Evolutionary conservation across 2,797 vertebrate genomes (phyloP).

Genomic region (Enteromius argenteus): DNA sequence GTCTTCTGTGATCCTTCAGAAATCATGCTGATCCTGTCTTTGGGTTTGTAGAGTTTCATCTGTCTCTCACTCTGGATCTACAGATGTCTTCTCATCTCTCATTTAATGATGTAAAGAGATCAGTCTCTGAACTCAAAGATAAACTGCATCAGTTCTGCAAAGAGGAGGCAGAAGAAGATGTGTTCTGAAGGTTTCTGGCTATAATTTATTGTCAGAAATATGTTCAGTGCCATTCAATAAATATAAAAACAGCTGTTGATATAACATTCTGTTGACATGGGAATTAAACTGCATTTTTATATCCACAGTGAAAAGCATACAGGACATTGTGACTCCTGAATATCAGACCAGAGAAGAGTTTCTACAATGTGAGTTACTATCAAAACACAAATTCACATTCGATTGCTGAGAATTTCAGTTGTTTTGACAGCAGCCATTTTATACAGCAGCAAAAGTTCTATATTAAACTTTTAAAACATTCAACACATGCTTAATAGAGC

Average conservation of each 20-base stretch:
- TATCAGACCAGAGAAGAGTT: neutral
- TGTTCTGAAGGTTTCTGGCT: neutral
- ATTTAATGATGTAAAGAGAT: slow-evolving; percentile 2
- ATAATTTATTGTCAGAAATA: neutral
- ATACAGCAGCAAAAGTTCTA: too few relatives aligned
- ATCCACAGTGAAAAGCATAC: neutral
- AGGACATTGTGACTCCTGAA: neutral
- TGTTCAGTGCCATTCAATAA: too few relatives aligned
- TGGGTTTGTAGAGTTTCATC: neutral
- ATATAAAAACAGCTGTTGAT: neutral
- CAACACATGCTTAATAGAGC: too few relatives aligned
- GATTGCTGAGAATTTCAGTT: too few relatives aligned
- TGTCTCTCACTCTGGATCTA: neutral
- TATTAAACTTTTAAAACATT: too few relatives aligned
- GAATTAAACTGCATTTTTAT: neutral
- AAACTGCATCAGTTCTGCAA: neutral
- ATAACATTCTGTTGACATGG: neutral
- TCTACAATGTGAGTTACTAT: neutral
- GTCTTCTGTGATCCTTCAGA: too few relatives aligned
- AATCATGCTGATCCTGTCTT: neutral
- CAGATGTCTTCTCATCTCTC: neutral
- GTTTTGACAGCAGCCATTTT: too few relatives aligned
- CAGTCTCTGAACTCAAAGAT: slow-evolving; percentile 11
- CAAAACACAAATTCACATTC: too few relatives aligned
- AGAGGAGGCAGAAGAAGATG: neutral